A percentile compares a stretch with the other conserved stretches of the same genome.
phyloP scores from a whole-genome alignment of 2,888 invertebrate species.

The Drosophila diplacantha region DNA sequence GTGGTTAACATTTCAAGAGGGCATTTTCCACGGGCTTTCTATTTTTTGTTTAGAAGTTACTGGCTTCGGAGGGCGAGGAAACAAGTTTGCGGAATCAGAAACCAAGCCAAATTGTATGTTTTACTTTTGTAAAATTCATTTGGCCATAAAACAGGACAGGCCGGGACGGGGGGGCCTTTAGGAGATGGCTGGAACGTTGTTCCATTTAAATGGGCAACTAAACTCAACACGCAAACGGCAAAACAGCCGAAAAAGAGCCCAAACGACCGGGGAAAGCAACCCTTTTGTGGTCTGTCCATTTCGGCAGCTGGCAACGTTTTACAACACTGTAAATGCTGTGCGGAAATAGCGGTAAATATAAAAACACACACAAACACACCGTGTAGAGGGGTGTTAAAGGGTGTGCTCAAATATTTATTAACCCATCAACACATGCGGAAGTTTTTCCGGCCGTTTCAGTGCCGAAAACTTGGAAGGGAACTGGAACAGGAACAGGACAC shows the following conservation, averaged over 20 bases:
- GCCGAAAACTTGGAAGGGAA: conserved; percentile 15
- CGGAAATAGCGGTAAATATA: conserved; percentile 72
- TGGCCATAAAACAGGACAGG: conserved; percentile 61
- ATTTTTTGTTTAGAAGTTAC: background rate
- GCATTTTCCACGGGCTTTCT: background rate
- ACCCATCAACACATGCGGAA: conserved; percentile 75
- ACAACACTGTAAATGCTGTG: conserved; percentile 67
- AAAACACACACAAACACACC: conserved; percentile 47
- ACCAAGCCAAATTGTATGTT: conserved; percentile 59
- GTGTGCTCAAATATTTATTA: conserved; percentile 75
- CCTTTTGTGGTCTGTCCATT: conserved; percentile 67
- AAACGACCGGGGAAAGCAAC: conserved; percentile 61
- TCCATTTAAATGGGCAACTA: conserved; percentile 68
- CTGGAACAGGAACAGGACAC: background rate
- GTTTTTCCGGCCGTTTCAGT: conserved; percentile 70
- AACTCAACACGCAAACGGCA: conserved; percentile 35
- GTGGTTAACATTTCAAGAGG: background rate
- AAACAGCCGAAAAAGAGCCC: conserved; percentile 8
- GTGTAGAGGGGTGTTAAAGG: conserved; percentile 46
- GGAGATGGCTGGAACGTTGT: conserved; percentile 41
- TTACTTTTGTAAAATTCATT: conserved; percentile 67
- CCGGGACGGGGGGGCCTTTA: conserved; percentile 7
- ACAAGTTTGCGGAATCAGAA: conserved; percentile 58
- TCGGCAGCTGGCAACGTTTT: conserved; percentile 59
- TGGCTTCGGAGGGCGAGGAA: background rate